phyloP scores from a whole-genome alignment of 92 coral and sea anemone species.

The Umimayanthus chanpuru region DNA sequence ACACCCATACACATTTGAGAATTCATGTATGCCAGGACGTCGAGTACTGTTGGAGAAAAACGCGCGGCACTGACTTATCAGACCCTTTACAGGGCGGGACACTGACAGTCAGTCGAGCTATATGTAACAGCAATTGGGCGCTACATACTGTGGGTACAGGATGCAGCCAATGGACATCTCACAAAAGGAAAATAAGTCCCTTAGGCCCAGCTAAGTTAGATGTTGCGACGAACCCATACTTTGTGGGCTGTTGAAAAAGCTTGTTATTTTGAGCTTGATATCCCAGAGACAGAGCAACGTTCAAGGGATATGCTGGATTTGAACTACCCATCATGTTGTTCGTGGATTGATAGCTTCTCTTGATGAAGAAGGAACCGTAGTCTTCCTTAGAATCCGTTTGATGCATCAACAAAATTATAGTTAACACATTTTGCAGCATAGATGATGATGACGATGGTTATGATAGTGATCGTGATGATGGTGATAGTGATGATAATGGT shows the following conservation, averaged over 20 bases:
- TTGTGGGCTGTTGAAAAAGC: not conserved
- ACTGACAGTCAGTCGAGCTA: not conserved
- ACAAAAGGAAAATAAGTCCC: not conserved
- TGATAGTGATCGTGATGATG: not conserved
- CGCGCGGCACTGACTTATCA: not conserved
- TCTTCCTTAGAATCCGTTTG: not conserved
- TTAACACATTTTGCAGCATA: not conserved
- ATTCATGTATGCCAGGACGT: not conserved
- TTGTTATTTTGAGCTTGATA: not conserved
- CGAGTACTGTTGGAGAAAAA: not conserved
- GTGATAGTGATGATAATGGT: not conserved
- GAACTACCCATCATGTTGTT: not conserved
- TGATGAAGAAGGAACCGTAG: not conserved
- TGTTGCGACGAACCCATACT: not conserved
- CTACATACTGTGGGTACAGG: not conserved
- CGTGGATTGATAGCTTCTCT: not conserved
- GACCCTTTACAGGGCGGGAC: not conserved
- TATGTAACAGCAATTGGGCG: not conserved
- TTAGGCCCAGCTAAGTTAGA: not conserved
- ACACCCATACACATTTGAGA: slow-evolving; percentile 84
- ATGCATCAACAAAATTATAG: not conserved
- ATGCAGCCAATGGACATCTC: not conserved
- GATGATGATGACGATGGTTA: not conserved
- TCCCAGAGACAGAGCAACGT: not conserved
- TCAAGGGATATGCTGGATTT: not conserved